Evolutionary conservation across 2,888 invertebrate genomes (phyloP), one percentile per base, ranked within the genome.

Genomic region (Drosophila tanythrix): DNA sequence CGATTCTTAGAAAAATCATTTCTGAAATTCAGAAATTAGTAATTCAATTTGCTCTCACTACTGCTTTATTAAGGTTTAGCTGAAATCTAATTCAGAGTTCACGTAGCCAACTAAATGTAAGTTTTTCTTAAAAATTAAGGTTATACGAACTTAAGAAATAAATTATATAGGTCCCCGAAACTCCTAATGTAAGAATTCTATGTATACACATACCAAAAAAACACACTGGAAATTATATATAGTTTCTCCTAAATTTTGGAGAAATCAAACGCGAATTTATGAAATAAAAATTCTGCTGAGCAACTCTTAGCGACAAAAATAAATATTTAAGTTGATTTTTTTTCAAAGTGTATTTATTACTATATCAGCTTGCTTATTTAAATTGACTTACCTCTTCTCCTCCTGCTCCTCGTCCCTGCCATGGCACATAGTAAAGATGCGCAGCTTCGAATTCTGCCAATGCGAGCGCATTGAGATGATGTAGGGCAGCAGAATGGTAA

Each of bases 401-500:
- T 97, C 97, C 13, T 95, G 94, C 83, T 96, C 96, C 82, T 97
- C 94, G 89, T 97, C 97, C 73, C 95, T 95, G 77, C 96, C 95
- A 92, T 97, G 97, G 63, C 96, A 96, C 88, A 98, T 94, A n/a
- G 97, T 97, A 92, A 97, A 97, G 50, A 97, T 95, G 63, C 97
- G 93, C 88, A 97, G 94, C 92, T 96, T 96, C 92, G 97, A 97
- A 85, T 95, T 94, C 61, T 95, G 94, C 97, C 97, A 97, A 84
- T 95, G 94, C 11, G 96, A 95, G 79, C 97, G 95, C 83, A 96
- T 96, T 58, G 96, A 96, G 79, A 98, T 95, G 81, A 98, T 97
- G 93, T 98, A 97, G 0, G 97, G 97, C 81, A 98, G 93, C 70
- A 98, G 94, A 93, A 98, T 96, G 3, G 97, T 97, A 51, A 98